Evolutionary conservation across 2,797 vertebrate genomes (phyloP), one percentile per base, ranked within the genome.

Genomic region (Geotrypetes seraphini): DNA sequence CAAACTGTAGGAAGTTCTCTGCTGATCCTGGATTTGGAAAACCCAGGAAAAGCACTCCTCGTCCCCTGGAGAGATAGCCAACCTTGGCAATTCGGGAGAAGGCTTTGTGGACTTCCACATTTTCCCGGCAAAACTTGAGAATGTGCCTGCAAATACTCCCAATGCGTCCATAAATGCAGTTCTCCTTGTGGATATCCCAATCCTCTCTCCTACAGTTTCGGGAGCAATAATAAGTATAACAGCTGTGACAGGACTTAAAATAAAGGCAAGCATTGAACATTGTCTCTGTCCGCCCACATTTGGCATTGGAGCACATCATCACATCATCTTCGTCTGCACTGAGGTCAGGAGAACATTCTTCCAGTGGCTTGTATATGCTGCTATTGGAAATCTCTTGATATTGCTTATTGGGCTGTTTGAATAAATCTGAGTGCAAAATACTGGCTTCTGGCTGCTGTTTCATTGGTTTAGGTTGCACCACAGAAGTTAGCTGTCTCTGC

Each of bases 261-360:
- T 97, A 97, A 57, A 98, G 86, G 65, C 90, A 93, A 44, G 93
- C 92, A 0, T 97, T 95, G 78, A 98, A 97, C 84, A 93, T 86
- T 13, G 78, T 90, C 66, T 98, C 94, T 0, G 78, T 81, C 30
- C 87, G 83, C n/a, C 86, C 84, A 68, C 94, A 98, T 53, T 86
- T 90, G 58, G 84, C 88, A 10, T 96, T 97, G 24, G 90, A 89
- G 47, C 94, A 97, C 39, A 88, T 88, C 90, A 98, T 88, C 20
- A 86, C 82, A 69, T 96, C 92, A 1, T 95, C 90, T 34, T 97
- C 92, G 32, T 94, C 92, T 0, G 86, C 85, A 22, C 89, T 92
- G 47, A 89, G 84, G 45, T 93, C 92, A 0, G 89, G 86, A 1
- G 91, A 92, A 38, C 79, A 79, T 33, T 86, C 89, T 17, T 89